Evolutionary conservation across 2,888 invertebrate genomes (phyloP).

Genomic region (Eupithecia centaureata): DNA sequence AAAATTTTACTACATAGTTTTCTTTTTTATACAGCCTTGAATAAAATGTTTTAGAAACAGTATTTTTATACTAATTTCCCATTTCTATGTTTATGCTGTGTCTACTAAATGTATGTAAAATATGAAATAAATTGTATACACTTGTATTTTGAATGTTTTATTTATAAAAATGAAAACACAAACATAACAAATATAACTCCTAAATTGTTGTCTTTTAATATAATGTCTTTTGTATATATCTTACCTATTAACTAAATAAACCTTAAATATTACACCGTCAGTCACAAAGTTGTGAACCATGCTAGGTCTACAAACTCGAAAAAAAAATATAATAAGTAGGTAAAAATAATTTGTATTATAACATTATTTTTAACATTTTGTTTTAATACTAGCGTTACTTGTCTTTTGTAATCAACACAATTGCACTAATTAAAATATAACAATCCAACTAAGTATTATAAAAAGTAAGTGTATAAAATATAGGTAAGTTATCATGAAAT

Average conservation of each 20-base stretch:
- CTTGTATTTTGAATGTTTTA: slow-evolving; percentile 59
- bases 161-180: slow-evolving; percentile 33
- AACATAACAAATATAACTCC: slow-evolving; percentile 18
- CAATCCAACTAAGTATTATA: not conserved
- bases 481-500: not conserved
- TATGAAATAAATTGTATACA: slow-evolving; percentile 80
- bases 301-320: not conserved
- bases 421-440: not conserved
- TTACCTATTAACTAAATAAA: slow-evolving; percentile 19
- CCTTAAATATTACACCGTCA: not conserved
- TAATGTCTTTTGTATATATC: slow-evolving; percentile 34
- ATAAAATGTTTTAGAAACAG: slow-evolving; percentile 60
- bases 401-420: not conserved
- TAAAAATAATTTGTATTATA: not conserved
- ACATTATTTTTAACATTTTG: not conserved
- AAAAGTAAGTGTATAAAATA: slow-evolving; percentile 6
- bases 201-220: slow-evolving; percentile 37
- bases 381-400: slow-evolving; percentile 2
- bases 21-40: slow-evolving; percentile 47
- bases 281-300: slow-evolving; percentile 1
- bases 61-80: slow-evolving; percentile 82
- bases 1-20: slow-evolving; percentile 23
- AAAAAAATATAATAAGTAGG: not conserved
- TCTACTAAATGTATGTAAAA: slow-evolving; percentile 75
- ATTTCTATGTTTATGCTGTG: slow-evolving; percentile 71